phyloP scores from a whole-genome alignment of 2,797 vertebrate species.

The Coreius guichenoti region DNA sequence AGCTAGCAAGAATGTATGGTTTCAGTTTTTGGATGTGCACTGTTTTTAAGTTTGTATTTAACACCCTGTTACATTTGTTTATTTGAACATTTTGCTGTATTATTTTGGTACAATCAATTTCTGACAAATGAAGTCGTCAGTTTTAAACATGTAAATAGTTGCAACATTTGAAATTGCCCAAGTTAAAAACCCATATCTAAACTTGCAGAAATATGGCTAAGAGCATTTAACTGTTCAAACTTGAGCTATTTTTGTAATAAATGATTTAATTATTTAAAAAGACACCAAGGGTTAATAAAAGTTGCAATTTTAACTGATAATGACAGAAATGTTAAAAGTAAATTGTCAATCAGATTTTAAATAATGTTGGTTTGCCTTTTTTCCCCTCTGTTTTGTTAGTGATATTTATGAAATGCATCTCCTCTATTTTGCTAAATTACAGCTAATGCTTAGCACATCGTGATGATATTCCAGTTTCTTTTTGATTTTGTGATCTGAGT shows the following conservation, averaged over 20 bases:
- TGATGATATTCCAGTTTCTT: neutral
- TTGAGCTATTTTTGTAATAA: conserved; percentile 2
- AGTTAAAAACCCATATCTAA: conserved; percentile 6
- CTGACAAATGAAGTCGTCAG: neutral
- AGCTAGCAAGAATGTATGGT: neutral
- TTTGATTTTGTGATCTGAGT: neutral
- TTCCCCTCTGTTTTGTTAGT: neutral
- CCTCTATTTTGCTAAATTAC: neutral
- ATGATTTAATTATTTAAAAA: neutral
- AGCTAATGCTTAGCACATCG: neutral
- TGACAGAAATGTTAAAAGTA: conserved; percentile 10
- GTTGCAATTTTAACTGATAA: conserved; percentile 19
- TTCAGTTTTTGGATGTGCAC: conserved; percentile 7
- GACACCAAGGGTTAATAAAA: neutral
- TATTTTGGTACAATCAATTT: conserved; percentile 34
- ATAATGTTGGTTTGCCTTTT: neutral
- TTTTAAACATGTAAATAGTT: conserved; percentile 17
- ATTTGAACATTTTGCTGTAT: conserved; percentile 31
- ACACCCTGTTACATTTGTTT: neutral
- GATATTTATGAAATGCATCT: neutral
- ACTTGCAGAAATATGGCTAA: neutral
- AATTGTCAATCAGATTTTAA: conserved; percentile 25
- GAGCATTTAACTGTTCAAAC: neutral
- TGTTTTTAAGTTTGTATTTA: conserved; percentile 15
- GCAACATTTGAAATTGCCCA: conserved; percentile 3